Conservation (phyloP, 2,888 invertebrate genomes). For the Agrochola litura region DNA sequence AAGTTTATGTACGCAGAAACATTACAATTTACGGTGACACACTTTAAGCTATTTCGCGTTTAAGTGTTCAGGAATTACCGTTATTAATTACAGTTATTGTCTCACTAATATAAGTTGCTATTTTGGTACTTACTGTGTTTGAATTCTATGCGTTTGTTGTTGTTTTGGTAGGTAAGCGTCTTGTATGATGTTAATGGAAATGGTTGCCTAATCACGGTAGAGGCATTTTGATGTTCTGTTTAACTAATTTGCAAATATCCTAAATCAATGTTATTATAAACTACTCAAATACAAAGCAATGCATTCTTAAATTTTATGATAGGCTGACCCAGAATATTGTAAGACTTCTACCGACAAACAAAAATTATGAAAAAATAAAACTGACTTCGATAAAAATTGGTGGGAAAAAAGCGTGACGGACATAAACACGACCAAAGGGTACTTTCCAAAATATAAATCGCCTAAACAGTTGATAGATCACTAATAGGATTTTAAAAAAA, state of each 20-base stretch:
- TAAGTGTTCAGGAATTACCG: constrained; percentile 49
- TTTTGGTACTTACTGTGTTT: background rate
- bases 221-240: no score
- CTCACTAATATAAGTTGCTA: constrained; percentile 17
- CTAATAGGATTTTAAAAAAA: background rate
- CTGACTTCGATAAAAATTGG: background rate
- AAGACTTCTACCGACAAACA: no score
- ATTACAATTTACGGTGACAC: constrained; percentile 49
- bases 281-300: background rate
- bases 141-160: constrained; percentile 6
- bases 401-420: background rate
- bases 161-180: background rate
- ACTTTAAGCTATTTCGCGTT: constrained; percentile 60
- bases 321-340: no score
- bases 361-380: no score
- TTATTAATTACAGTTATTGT: constrained; percentile 56
- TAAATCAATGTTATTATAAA: no score
- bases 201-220: background rate
- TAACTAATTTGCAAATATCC: no score
- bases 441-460: background rate
- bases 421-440: background rate
- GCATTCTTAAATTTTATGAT: no score
- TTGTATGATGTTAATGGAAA: background rate
- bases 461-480: background rate
- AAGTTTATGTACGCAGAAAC: constrained; percentile 34